Conservation (phyloP, 2,888 invertebrate species). For the Tinea pellionella region DNA sequence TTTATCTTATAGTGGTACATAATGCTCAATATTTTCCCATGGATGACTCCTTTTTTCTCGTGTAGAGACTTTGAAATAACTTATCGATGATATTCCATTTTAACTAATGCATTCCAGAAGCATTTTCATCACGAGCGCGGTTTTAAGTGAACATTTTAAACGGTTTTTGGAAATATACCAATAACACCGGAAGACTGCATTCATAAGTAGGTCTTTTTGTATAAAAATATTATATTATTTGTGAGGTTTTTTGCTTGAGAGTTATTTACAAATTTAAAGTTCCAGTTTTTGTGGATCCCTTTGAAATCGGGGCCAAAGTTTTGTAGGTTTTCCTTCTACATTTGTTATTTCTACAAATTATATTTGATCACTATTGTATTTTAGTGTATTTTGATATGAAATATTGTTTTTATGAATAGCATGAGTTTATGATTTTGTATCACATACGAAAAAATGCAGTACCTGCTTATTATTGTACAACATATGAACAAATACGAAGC, state of each 20-base stretch:
- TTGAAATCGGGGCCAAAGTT: conserved; percentile 61
- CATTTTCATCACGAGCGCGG: conserved; percentile 25
- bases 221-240: conserved; percentile 33
- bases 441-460: background rate
- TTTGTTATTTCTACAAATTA: conserved; percentile 18
- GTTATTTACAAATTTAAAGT: conserved; percentile 48
- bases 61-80: conserved; percentile 35
- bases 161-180: conserved; percentile 48
- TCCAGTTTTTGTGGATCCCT: conserved; percentile 37
- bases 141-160: conserved; percentile 24
- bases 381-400: conserved; percentile 8
- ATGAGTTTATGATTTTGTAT: background rate
- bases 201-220: conserved; percentile 46
- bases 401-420: conserved; percentile 1
- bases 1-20: conserved; percentile 45
- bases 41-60: conserved; percentile 35
- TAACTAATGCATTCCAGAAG: conserved; percentile 37
- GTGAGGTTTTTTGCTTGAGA: conserved; percentile 38
- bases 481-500: background rate
- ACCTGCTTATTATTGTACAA: background rate
- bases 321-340: conserved; percentile 31
- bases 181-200: conserved; percentile 58
- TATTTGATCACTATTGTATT: conserved; percentile 1
- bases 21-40: conserved; percentile 64
- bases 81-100: conserved; percentile 32